Percentiles rank a stretch among this genome's conserved stretches.
These are phyloP conservation scores for Centrocercus urophasianus DNA, from an alignment of 2,113 vertebrate genomes.

Conservation along the genomic window DNA sequence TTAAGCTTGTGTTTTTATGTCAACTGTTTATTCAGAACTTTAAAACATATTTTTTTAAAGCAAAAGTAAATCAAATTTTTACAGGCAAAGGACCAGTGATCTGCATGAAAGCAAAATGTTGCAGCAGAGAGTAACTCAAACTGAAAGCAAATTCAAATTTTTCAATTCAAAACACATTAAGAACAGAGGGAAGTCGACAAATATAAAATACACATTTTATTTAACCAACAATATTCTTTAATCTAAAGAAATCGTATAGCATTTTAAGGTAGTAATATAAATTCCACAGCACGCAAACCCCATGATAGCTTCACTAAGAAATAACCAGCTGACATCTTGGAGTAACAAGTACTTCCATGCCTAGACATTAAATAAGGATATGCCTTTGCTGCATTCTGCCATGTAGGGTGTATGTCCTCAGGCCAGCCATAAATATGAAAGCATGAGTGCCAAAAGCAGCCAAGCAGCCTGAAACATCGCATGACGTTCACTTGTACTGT, in stretches of 20 bases:
- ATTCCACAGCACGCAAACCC: not conserved
- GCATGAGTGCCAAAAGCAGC: not conserved
- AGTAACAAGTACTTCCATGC: not conserved
- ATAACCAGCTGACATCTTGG: not conserved
- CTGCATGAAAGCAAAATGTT: not conserved
- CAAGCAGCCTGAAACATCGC: slow-evolving; percentile 13
- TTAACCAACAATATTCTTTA: not conserved
- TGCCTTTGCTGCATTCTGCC: not conserved
- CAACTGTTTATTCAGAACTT: not conserved
- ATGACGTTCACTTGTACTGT: not conserved
- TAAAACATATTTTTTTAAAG: not conserved
- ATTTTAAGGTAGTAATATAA: slow-evolving; percentile 1
- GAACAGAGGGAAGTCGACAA: not conserved
- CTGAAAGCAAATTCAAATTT: not conserved
- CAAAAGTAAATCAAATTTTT: not conserved
- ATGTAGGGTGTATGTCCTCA: not conserved
- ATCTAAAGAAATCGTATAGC: not conserved
- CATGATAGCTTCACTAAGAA: not conserved
- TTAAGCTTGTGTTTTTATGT: not conserved
- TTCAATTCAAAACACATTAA: slow-evolving; percentile 1
- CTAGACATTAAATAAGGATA: slow-evolving; percentile 21
- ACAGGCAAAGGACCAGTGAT: not conserved
- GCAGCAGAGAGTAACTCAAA: not conserved
- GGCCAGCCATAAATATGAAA: slow-evolving; percentile 48
- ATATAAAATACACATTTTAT: not conserved